Evolutionary conservation across 2,113 vertebrate genomes (phyloP).

Genomic region (Dinomys branickii): DNA sequence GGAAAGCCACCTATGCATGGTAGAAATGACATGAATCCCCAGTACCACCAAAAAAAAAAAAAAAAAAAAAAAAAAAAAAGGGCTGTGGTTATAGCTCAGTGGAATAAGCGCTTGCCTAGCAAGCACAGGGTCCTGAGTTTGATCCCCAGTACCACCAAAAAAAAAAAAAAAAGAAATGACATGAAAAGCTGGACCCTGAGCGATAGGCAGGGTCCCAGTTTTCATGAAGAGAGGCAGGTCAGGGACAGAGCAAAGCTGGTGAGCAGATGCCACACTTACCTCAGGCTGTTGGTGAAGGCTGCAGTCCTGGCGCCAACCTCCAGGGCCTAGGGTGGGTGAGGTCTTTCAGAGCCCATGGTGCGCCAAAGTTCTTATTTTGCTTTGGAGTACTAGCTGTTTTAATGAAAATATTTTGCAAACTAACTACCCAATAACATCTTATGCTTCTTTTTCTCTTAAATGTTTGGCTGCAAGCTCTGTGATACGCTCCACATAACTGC

Average conservation of each 20-base stretch:
- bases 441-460: not conserved
- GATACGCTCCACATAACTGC: not conserved
- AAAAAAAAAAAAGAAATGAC: no score
- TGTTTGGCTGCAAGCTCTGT: not conserved
- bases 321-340: not conserved
- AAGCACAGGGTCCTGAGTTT: no score
- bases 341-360: not conserved
- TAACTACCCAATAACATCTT: not conserved
- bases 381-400: not conserved
- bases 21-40: not conserved
- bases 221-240: not conserved
- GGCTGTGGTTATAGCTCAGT: no score
- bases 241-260: not conserved
- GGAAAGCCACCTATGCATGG: not conserved
- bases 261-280: accelerated
- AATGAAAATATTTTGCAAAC: not conserved
- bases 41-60: no score
- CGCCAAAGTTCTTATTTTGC: not conserved
- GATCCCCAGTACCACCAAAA: no score
- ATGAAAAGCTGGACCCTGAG: not conserved
- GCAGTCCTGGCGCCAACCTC: not conserved
- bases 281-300: not conserved
- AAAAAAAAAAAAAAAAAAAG: no score
- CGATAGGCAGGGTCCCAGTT: not conserved
- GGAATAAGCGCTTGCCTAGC: no score